Percentiles rank a stretch among this genome's conserved stretches.
phyloP scores from a whole-genome alignment of 1,140 invertebrate species.

The Lepidurus packardi region DNA sequence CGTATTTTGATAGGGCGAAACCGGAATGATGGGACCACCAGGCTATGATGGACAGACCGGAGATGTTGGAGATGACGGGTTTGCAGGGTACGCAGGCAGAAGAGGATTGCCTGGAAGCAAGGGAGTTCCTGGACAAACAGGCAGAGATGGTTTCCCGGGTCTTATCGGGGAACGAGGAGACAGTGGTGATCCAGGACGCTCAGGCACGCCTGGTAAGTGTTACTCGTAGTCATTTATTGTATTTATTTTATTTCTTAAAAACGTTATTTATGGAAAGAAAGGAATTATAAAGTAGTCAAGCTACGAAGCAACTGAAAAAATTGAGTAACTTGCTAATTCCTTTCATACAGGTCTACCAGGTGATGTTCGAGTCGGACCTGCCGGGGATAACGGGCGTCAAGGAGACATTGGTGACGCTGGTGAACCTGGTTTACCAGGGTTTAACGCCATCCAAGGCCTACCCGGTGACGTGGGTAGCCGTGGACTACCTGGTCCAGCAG shows the following conservation, averaged over 20 bases:
- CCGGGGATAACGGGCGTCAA: slow-evolving; percentile 35
- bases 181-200: slow-evolving; percentile 36
- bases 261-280: not conserved
- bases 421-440: slow-evolving; percentile 37
- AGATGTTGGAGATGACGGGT: slow-evolving; percentile 37
- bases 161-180: slow-evolving; percentile 37
- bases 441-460: slow-evolving; percentile 37
- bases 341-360: slow-evolving; percentile 24
- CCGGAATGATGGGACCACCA: slow-evolving; percentile 26
- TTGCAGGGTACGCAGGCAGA: slow-evolving; percentile 28
- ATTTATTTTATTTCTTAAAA: not conserved
- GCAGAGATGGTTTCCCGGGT: slow-evolving; percentile 41
- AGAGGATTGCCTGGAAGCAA: slow-evolving; percentile 41
- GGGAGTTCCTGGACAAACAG: slow-evolving; percentile 54
- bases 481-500: slow-evolving; percentile 40
- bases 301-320: not conserved
- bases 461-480: slow-evolving; percentile 40
- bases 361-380: slow-evolving; percentile 34
- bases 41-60: slow-evolving; percentile 27
- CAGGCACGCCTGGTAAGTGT: slow-evolving; percentile 35
- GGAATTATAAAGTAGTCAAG: not conserved
- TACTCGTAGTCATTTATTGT: not conserved
- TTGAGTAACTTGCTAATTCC: not conserved
- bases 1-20: not conserved
- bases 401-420: slow-evolving; percentile 39